These are phyloP conservation scores for Tapera naevia DNA, from an alignment of 2,797 vertebrate genomes.

Conservation along the genomic window DNA sequence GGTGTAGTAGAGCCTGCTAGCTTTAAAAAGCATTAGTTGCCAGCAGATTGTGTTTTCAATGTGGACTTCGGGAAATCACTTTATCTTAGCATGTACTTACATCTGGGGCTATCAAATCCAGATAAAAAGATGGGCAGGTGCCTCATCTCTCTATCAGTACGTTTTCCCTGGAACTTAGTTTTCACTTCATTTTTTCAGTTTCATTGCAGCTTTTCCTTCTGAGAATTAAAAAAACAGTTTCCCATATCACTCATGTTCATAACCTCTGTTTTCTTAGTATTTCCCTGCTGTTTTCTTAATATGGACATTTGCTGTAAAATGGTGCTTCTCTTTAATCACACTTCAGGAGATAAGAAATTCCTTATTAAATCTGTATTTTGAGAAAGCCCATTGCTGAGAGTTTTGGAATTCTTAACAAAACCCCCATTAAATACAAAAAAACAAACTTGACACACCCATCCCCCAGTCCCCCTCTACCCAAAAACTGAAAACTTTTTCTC, in stretches of 20 bases:
- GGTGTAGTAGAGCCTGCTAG: not conserved
- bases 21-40: not conserved
- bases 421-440: not conserved
- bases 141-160: not conserved
- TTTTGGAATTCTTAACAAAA: not conserved
- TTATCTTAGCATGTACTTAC: not conserved
- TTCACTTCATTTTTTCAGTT: not conserved
- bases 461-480: too few relatives aligned
- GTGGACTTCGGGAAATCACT: not conserved
- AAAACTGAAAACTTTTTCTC: not conserved
- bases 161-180: not conserved
- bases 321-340: not conserved
- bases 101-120: not conserved
- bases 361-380: not conserved
- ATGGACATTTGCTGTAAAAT: not conserved
- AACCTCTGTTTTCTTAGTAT: not conserved
- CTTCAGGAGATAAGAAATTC: not conserved
- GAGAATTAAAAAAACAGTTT: not conserved
- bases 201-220: not conserved
- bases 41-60: not conserved
- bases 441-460: not conserved
- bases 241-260: not conserved
- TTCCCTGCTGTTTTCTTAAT: not conserved
- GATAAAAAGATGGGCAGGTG: not conserved
- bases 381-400: not conserved